A percentile compares a stretch with the other conserved stretches of the same genome.
Evolutionary conservation across 2,888 invertebrate genomes (phyloP).

Genomic region (Conops quadrifasciatus): DNA sequence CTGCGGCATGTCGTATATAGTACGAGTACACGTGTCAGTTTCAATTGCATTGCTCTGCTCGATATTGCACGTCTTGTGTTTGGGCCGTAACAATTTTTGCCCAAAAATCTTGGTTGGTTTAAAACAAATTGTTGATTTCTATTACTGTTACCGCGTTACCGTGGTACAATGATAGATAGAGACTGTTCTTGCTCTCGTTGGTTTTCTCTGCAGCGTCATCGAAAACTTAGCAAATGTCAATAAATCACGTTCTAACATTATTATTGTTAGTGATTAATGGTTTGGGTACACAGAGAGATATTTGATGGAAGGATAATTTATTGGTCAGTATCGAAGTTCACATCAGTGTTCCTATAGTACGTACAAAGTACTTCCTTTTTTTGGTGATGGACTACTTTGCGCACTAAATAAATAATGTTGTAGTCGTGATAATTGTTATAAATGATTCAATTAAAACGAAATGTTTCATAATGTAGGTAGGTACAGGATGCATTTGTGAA

Average conservation of each 20-base stretch:
- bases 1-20: too few relatives aligned
- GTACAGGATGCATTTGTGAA: neutral
- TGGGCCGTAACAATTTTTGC: too few relatives aligned
- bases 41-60: too few relatives aligned
- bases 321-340: neutral
- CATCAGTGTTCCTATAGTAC: neutral
- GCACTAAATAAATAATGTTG: too few relatives aligned
- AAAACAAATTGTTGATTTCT: too few relatives aligned
- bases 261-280: constrained; percentile 14
- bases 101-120: too few relatives aligned
- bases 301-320: constrained; percentile 1
- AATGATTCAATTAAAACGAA: too few relatives aligned
- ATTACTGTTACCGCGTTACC: too few relatives aligned
- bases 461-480: too few relatives aligned
- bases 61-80: too few relatives aligned
- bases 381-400: neutral
- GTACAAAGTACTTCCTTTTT: neutral
- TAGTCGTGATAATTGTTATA: too few relatives aligned
- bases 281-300: neutral
- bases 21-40: too few relatives aligned
- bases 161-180: neutral
- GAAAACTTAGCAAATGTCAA: constrained; percentile 18
- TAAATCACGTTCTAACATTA: constrained; percentile 19
- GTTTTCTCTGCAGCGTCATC: constrained; percentile 4
- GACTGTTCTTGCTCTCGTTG: neutral